Percentiles rank a stretch among this genome's conserved stretches.
phyloP scores from a whole-genome alignment of 2,797 vertebrate species.

The Buceros bicornis region DNA sequence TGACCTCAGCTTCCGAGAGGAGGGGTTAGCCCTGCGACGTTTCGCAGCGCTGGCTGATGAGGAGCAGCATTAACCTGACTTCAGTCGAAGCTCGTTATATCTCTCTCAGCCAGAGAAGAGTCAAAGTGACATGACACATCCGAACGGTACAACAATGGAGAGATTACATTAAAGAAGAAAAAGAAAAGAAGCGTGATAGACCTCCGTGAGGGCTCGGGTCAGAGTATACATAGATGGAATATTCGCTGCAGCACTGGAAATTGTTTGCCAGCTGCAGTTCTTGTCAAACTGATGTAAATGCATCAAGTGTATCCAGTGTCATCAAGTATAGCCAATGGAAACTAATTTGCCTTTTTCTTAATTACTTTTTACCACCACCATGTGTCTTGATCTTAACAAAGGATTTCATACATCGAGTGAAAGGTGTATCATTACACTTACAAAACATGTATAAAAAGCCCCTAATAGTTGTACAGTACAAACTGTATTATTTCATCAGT shows the following conservation, averaged over 20 bases:
- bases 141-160: not conserved
- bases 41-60: slow-evolving; percentile 31
- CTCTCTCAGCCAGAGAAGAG: slow-evolving; percentile 5
- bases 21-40: slow-evolving; percentile 14
- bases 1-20: slow-evolving; percentile 19
- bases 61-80: slow-evolving; percentile 11
- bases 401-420: not conserved
- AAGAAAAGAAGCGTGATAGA: not conserved
- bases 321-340: too few species aligned
- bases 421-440: not conserved
- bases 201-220: not conserved
- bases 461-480: not conserved
- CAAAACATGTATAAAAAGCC: not conserved
- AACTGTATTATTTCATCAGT: not conserved
- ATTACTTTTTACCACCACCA: not conserved
- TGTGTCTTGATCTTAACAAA: not conserved
- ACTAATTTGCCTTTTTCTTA: not conserved
- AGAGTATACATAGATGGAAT: not conserved
- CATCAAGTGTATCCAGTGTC: too few species aligned
- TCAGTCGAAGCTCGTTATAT: not conserved
- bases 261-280: not conserved
- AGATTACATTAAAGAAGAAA: not conserved
- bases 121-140: slow-evolving; percentile 5
- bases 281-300: not conserved
- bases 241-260: not conserved